Evolutionary conservation across 2,888 invertebrate genomes (phyloP).

Genomic region (Cephus rjabovi): DNA sequence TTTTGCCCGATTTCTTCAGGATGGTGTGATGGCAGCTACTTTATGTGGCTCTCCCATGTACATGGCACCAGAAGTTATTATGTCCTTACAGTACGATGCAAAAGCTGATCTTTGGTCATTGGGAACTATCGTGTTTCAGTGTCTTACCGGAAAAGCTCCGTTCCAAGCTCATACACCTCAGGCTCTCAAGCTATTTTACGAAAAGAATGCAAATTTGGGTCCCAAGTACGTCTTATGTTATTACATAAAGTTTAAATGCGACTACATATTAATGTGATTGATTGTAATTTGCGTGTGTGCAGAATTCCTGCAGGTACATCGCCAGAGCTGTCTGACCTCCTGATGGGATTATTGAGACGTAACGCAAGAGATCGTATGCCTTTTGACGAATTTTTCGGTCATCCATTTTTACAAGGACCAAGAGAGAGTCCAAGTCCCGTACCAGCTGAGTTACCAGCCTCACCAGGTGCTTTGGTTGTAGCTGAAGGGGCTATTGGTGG

Average conservation of each 20-base stretch:
- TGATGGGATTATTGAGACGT: slow-evolving; percentile 87
- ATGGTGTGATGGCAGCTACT: slow-evolving; percentile 99
- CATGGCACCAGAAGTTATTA: slow-evolving; percentile 99
- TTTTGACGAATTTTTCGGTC: slow-evolving; percentile 95
- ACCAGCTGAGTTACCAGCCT: slow-evolving; percentile 59
- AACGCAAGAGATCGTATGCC: slow-evolving; percentile 96
- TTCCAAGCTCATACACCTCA: slow-evolving; percentile 98
- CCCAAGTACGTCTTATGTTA: slow-evolving; percentile 78
- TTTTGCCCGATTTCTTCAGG: slow-evolving; percentile 97
- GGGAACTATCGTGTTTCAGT: slow-evolving; percentile 98
- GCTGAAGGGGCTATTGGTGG: slow-evolving; percentile 42
- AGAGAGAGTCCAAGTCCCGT: slow-evolving; percentile 66
- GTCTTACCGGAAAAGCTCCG: slow-evolving; percentile 98
- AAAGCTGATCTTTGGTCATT: slow-evolving; percentile 99
- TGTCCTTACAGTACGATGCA: slow-evolving; percentile 98
- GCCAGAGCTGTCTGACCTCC: slow-evolving; percentile 85
- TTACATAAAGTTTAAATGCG: not conserved
- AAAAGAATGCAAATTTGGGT: slow-evolving; percentile 90
- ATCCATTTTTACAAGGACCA: slow-evolving; percentile 85
- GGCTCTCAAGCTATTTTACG: slow-evolving; percentile 96
- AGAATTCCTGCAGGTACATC: slow-evolving; percentile 97
- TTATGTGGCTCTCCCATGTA: slow-evolving; percentile 99
- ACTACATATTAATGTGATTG: slow-evolving; percentile 2
- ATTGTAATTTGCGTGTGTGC: slow-evolving; percentile 48
- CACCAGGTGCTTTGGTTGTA: slow-evolving; percentile 50